Base-by-base conservation (phyloP, 2,797 vertebrate species). In the Bucorvus abyssinicus region DNA sequence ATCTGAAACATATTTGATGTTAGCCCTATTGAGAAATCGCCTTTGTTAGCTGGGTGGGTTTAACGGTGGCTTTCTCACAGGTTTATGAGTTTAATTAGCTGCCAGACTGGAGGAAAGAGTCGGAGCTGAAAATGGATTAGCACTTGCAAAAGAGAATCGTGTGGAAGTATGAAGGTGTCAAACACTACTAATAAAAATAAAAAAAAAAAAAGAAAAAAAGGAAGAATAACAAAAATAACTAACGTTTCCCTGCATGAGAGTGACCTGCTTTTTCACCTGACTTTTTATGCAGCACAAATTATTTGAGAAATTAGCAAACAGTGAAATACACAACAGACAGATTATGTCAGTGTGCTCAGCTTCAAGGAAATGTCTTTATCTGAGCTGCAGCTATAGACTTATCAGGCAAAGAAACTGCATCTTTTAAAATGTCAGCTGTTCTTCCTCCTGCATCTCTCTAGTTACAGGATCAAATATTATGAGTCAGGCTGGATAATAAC, bases 51-150 rank as follows among this genome's bases (percentile, higher is more conserved):
- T 60, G 63, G 10, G 30, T 87, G 70, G 77, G 78, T 93, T 94
- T 95, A 85, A 78, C 38, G 30, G 55, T 69, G 30, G 57, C 70
- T 89, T 96, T 93, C 89, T 95, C 52, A 38, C 60, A 93, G 90
- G 75, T 83, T 91, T 87, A 19, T 81, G 63, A 94, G 65, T 93
- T 97, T 97, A 96, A 93, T 97, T 95, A 97, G 73, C 86, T 95
- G 77, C 74, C 36, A 94, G 84, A 93, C 92, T 3, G 53, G 82
- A 82, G 21, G 8, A 86, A 96, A 70, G 57, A 85, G 60, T 68
- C 56, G n/a, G 82, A 70, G 30, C 44, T 91, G 81, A 94, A 87
- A 82, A 77, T 2, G 13, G 38, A 91, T 45, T 19, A 36, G 12
- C 27, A 38, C 24, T 90, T 95, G 61, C 30, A 73, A 70, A 81